phyloP scores from a whole-genome alignment of 2,888 invertebrate genomes.

The Epinotia nisella region DNA sequence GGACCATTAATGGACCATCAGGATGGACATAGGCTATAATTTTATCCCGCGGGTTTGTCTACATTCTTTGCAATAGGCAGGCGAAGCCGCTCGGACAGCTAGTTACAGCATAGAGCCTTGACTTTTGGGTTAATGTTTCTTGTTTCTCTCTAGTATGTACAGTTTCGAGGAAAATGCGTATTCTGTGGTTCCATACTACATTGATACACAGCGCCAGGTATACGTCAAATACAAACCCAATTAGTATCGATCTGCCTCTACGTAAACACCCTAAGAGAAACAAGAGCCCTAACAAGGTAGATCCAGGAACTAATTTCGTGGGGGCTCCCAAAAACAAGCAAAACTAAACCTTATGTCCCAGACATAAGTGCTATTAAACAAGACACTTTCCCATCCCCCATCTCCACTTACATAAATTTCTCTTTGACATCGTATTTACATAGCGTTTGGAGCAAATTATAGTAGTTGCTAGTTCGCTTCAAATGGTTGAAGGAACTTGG shows the following conservation, averaged over 20 bases:
- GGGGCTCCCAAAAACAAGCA: neutral
- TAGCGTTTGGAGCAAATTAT: constrained; percentile 23
- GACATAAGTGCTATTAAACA: neutral
- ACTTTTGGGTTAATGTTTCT: too few relatives aligned
- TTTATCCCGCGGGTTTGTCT: too few relatives aligned
- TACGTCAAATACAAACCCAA: neutral
- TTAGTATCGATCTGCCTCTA: constrained; percentile 10
- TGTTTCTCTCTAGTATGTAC: neutral
- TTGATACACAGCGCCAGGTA: neutral
- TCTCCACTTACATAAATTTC: constrained; percentile 33
- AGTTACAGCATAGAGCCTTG: too few relatives aligned
- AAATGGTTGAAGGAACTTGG: constrained; percentile 4
- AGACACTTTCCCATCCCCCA: neutral
- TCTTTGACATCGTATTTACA: constrained; percentile 27
- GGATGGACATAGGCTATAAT: too few relatives aligned
- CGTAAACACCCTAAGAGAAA: neutral
- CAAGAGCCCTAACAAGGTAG: constrained; percentile 1
- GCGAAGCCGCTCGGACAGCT: too few relatives aligned
- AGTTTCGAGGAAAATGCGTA: neutral
- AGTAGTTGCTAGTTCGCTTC: constrained; percentile 10
- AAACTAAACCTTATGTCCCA: neutral
- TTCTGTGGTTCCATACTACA: neutral
- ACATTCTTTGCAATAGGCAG: too few relatives aligned
- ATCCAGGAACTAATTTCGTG: constrained; percentile 17
- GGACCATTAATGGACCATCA: too few relatives aligned